These are phyloP conservation scores for Drosophila atripex DNA, from an alignment of 2,888 invertebrate genomes.

Conservation along the genomic window DNA sequence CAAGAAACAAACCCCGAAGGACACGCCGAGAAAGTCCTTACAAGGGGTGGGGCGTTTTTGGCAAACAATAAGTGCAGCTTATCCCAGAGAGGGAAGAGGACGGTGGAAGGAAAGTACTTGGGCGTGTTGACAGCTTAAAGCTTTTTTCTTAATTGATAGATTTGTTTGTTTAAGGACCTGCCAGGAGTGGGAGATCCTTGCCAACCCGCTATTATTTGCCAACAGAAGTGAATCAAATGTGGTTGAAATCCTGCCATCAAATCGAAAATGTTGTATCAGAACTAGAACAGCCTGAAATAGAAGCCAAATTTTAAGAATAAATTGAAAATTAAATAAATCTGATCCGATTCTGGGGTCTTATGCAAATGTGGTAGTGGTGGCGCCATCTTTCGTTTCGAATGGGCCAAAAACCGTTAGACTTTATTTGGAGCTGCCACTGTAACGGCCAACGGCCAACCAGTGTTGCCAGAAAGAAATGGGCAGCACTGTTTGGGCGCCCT, in stretches of 20 bases:
- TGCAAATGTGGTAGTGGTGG: too few relatives aligned
- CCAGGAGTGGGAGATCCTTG: not conserved
- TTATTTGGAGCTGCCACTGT: not conserved
- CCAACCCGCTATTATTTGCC: not conserved
- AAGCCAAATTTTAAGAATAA: not conserved
- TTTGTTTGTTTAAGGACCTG: constrained; percentile 39
- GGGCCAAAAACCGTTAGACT: not conserved
- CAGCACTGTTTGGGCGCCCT: constrained; percentile 7
- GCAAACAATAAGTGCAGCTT: constrained; percentile 62
- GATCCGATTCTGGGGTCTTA: not conserved
- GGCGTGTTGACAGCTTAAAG: constrained; percentile 60
- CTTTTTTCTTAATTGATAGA: constrained; percentile 59
- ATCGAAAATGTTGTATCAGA: not conserved
- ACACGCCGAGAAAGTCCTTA: constrained; percentile 36
- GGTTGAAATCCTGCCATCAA: not conserved
- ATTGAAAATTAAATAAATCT: not conserved
- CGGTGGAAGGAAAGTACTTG: too few relatives aligned
- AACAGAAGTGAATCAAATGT: not conserved
- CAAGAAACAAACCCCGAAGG: constrained; percentile 18
- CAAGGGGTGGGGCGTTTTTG: constrained; percentile 13
- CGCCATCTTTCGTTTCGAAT: constrained; percentile 5
- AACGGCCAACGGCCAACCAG: not conserved
- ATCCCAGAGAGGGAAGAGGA: constrained; percentile 15
- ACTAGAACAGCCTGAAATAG: not conserved
- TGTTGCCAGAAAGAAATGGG: constrained; percentile 3